A percentile compares a stretch with the other conserved stretches of the same genome.
These are phyloP conservation scores for Platycheirus rosarum DNA, from an alignment of 2,888 invertebrate species.

Conservation along the genomic window DNA sequence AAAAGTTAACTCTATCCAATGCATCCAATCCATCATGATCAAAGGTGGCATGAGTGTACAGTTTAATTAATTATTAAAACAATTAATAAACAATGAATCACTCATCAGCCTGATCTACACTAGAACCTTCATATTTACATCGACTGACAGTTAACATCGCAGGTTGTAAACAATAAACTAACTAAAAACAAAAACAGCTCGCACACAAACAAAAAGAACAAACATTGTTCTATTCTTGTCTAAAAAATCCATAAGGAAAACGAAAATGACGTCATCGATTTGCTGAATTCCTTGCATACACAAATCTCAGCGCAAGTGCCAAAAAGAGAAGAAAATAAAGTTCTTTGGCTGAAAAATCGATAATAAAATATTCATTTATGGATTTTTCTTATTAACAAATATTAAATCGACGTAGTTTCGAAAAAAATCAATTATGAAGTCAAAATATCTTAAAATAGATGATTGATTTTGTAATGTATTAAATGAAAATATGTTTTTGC, in stretches of 20 bases:
- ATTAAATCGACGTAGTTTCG: constrained; percentile 1
- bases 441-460: too few relatives aligned
- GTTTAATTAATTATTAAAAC: too few relatives aligned
- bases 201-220: constrained; percentile 1
- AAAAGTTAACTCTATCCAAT: too few relatives aligned
- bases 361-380: constrained; percentile 44
- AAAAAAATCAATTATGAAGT: neutral
- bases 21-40: too few relatives aligned
- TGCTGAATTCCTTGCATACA: constrained; percentile 40
- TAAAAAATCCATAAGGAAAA: constrained; percentile 3
- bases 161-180: constrained; percentile 53
- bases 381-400: constrained; percentile 31
- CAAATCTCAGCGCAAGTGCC: constrained; percentile 63
- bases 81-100: too few relatives aligned
- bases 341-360: constrained; percentile 64
- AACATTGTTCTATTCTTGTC: constrained; percentile 29
- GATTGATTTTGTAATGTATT: too few relatives aligned
- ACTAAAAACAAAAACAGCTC: constrained; percentile 54
- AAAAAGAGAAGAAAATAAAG: constrained; percentile 24
- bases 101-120: too few relatives aligned
- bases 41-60: too few relatives aligned
- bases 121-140: too few relatives aligned
- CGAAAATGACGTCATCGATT: constrained; percentile 42
- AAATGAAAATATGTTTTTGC: too few relatives aligned
- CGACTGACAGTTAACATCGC: neutral